Base-by-base conservation (phyloP, 2,888 invertebrate species). In the Helleia helle region DNA sequence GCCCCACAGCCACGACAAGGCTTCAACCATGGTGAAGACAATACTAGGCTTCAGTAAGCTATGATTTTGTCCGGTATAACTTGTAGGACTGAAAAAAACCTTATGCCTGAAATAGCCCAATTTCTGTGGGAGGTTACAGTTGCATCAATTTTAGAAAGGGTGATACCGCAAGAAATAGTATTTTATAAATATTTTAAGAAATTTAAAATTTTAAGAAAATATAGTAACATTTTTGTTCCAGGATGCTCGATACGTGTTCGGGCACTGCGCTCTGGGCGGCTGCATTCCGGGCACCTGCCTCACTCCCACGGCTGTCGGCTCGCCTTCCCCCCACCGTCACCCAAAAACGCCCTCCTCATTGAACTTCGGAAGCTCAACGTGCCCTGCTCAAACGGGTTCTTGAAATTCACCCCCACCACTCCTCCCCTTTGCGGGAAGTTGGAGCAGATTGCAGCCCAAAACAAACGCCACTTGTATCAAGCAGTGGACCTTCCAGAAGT, bases 281-380 rank as follows among this genome's bases (percentile, higher is more conserved):
- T 89, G 43, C 80, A 85, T 49, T 87, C 86, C 49, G 79, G 80
- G 1, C 85, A 88, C 48, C 62, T 89, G 22, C 88, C 88, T 3
- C 69, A 71, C 29, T 59, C 68, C 12, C 72, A 65, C 52, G 86
- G 87, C 49, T 89, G 89, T 64, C 83, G 86, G 47, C 67, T 88
- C 18, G 79, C 86, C 59, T 81, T 89, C 54, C 87, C 88, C 2
- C 54, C 68, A 11, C 66, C 72, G 1, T 44, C 73, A 1, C 62
- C 71, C 22, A 65, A 66, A 48, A 80, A 84, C 60, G 91, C 91
- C 50, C 71, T 91, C 42, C 87, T 92, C 38, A 62, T 91, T 12
- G 89, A 90, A 55, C 77, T 92, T 1, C 87, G 86, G 54, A 87
- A 90, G 42, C 83, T 92, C 40, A 92, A 92, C 79, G 89, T 91